Conservation (phyloP, 2,888 invertebrate genomes). For the Hartigia nigra region DNA sequence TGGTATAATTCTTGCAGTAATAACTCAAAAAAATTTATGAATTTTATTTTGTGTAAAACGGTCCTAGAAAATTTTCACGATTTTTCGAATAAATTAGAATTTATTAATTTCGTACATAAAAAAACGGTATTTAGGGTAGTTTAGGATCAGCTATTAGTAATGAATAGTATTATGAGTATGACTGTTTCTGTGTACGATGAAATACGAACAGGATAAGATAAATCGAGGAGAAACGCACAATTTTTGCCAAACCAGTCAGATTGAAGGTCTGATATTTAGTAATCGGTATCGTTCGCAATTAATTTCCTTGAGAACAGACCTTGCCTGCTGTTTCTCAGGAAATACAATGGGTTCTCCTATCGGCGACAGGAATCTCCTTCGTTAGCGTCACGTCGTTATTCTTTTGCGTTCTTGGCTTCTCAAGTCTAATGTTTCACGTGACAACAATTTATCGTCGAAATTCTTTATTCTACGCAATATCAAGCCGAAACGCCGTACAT, state of each 20-base stretch:
- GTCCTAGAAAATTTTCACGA: neutral
- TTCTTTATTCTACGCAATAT: neutral
- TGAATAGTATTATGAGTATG: neutral
- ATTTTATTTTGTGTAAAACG: neutral
- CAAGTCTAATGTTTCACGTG: neutral
- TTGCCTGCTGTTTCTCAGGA: conserved; percentile 12
- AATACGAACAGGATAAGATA: neutral
- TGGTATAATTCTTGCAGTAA: neutral
- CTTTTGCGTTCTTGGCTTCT: conserved; percentile 1
- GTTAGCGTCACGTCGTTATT: neutral
- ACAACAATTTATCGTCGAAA: neutral
- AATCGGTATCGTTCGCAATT: conserved; percentile 5
- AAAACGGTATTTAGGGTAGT: neutral
- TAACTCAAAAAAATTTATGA: neutral
- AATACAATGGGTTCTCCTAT: conserved; percentile 2
- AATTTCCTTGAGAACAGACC: conserved; percentile 9
- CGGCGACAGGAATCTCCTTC: conserved; percentile 1
- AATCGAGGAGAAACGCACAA: neutral
- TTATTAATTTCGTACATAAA: neutral
- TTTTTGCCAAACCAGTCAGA: neutral
- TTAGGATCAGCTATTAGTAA: neutral
- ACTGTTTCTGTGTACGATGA: neutral
- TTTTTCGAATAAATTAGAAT: neutral
- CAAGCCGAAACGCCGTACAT: too few relatives aligned
- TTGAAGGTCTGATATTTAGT: conserved; percentile 5